Percentiles rank a stretch among this genome's conserved stretches.
Evolutionary conservation across 2,797 vertebrate genomes (phyloP).

Genomic region (Smutsia temminckii): DNA sequence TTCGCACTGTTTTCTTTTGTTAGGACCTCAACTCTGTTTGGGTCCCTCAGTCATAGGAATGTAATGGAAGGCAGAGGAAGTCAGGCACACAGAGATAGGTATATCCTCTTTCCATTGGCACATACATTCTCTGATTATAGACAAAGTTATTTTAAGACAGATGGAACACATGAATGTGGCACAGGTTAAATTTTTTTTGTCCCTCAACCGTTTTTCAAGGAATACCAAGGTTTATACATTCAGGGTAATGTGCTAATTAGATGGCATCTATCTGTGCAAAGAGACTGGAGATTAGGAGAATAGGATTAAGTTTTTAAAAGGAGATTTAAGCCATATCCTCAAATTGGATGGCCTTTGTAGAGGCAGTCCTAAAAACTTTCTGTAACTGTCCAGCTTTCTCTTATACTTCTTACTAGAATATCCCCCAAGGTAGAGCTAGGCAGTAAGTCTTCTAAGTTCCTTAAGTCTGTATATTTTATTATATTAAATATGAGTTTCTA

Average conservation of each 20-base stretch:
- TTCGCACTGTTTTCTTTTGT: not conserved
- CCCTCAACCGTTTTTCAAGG: not conserved
- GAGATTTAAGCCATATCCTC: not conserved
- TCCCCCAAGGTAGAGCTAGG: not conserved
- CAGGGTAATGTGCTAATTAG: not conserved
- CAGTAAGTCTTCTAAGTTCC: not conserved
- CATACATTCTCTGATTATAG: not conserved
- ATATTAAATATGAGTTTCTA: slow-evolving; percentile 3
- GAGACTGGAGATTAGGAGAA: not conserved
- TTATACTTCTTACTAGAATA: not conserved
- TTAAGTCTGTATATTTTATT: not conserved
- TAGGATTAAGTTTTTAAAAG: not conserved
- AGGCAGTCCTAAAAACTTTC: not conserved
- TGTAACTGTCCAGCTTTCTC: not conserved
- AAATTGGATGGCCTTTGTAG: not conserved
- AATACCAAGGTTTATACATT: not conserved
- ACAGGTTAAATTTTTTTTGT: not conserved
- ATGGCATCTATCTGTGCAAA: not conserved
- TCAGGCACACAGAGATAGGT: not conserved
- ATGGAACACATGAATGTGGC: not conserved
- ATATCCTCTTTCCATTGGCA: not conserved
- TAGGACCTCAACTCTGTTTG: not conserved
- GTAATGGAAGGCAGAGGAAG: not conserved
- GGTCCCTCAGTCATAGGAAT: not conserved
- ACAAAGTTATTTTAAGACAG: slow-evolving; percentile 14